Evolutionary conservation across 2,888 invertebrate species (phyloP), one percentile per base, ranked within the genome.

Genomic region (Agriotes lineatus): DNA sequence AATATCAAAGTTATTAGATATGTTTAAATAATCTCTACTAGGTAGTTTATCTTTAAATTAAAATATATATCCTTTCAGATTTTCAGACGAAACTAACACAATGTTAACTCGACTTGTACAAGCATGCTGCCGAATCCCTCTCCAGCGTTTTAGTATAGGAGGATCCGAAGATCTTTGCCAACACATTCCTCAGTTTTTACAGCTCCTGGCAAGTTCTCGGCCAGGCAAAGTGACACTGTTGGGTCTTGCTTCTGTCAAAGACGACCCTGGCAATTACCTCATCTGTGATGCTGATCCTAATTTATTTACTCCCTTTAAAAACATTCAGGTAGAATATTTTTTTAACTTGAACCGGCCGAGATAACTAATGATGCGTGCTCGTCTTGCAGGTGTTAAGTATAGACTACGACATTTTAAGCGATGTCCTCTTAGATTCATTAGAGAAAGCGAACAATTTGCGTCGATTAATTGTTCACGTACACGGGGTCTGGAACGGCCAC

Each of bases 231-330:
- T 93, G 54, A 86, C 87, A 67, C 86, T 88, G 71, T 85, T 93
- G 44, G 90, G 91, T 75, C 83, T 93, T 75, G 91, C 92, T 72
- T 91, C 91, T 57, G 88, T 93, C 25, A 93, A 92, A 82, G 90
- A 90, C 80, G 90, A 92, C 85, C 90, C 92, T 65, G 88, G 89
- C 77, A 87, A 88, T 77, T 92, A 92, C 83, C 86, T 88, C 57
- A 83, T 87, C 52, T 81, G 86, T 25, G 85, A 87, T 74, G 85
- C 91, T 69, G 85, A 90, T 77, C 85, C 88, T 58, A 81, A 85
- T 57, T 81, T 88, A 70, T 87, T 93, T 74, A 85, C 85, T 72
- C 86, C 88, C 58, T 92, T 91, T 79, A 83, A 84, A 67, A 86
- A 86, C 74, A 83, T 91, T 71, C 87, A 87, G 82, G 88, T 87